These are phyloP conservation scores for Drosophila cognata DNA, from an alignment of 2,888 invertebrate species.

Conservation along the genomic window DNA sequence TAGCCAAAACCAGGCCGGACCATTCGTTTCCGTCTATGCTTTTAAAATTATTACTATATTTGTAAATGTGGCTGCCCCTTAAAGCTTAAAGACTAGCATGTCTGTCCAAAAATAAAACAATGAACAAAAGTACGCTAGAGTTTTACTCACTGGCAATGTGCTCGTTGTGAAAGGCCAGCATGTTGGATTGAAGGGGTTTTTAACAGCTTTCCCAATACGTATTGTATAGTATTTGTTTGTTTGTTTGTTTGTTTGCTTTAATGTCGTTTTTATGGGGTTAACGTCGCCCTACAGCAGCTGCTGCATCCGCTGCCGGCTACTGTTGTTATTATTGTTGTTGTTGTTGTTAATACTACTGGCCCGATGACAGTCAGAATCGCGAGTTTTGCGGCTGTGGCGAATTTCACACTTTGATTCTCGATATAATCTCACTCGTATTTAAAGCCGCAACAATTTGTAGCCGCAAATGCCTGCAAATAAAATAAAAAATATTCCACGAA, in stretches of 20 bases:
- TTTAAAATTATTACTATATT: constrained; percentile 79
- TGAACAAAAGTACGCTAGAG: constrained; percentile 20
- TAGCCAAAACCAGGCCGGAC: constrained; percentile 2
- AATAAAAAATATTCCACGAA: constrained; percentile 11
- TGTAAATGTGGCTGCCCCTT: constrained; percentile 49
- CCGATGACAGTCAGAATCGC: constrained; percentile 52
- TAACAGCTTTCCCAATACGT: constrained; percentile 61
- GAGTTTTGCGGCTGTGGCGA: constrained; percentile 46
- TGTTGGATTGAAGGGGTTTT: constrained; percentile 66
- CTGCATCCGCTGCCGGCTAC: constrained; percentile 42
- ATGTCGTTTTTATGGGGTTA: constrained; percentile 66
- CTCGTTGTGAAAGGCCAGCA: constrained; percentile 85
- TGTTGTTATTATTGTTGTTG: constrained; percentile 30
- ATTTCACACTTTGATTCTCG: constrained; percentile 61
- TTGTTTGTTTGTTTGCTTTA: constrained; percentile 54
- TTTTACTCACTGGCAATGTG: constrained; percentile 84
- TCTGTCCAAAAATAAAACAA: neutral
- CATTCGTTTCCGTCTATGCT: constrained; percentile 58
- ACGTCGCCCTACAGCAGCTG: constrained; percentile 55
- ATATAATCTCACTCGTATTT: constrained; percentile 53
- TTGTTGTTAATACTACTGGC: constrained; percentile 25
- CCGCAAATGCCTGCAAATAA: constrained; percentile 55
- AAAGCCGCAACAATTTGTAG: constrained; percentile 60
- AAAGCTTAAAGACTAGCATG: constrained; percentile 33
- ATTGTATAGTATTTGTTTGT: constrained; percentile 40